A percentile compares a stretch with the other conserved stretches of the same genome.
phyloP scores from a whole-genome alignment of 2,888 invertebrate species.

The Ophioninae sp. region DNA sequence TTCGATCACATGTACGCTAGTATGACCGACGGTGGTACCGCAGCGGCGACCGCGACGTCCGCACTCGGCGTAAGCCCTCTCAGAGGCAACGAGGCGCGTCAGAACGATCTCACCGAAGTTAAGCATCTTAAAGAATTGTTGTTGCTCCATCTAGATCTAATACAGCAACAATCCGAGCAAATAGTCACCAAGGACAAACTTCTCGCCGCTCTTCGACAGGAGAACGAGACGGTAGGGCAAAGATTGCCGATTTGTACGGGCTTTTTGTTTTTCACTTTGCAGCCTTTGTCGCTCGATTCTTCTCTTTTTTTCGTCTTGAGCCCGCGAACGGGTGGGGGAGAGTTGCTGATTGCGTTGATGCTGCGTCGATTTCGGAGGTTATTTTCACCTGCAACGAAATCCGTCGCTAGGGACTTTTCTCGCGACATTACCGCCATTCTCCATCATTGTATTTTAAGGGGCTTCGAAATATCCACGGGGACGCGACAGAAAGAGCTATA shows the following conservation, averaged over 20 bases:
- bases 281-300: neutral
- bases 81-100: conserved; percentile 77
- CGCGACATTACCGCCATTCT: neutral
- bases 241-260: conserved; percentile 16
- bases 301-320: neutral
- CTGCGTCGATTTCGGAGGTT: neutral
- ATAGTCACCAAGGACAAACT: conserved; percentile 90
- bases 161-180: conserved; percentile 94
- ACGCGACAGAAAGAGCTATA: neutral
- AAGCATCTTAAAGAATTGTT: conserved; percentile 90
- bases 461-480: neutral
- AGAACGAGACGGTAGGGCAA: conserved; percentile 89
- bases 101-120: conserved; percentile 83
- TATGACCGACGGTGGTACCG: conserved; percentile 80
- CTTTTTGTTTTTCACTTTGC: neutral
- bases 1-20: conserved; percentile 90
- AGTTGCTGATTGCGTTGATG: neutral
- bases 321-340: too few relatives aligned
- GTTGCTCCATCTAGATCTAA: conserved; percentile 91
- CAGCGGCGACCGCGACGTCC: conserved; percentile 73
- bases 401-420: conserved; percentile 1
- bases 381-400: neutral
- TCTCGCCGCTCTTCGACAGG: conserved; percentile 87
- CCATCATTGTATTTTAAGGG: neutral
- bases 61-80: conserved; percentile 78